Percentiles rank a stretch among this genome's conserved stretches.
Conservation (phyloP, 35 echinoderm and acorn worm species). For the Stichopus chloronotus region DNA sequence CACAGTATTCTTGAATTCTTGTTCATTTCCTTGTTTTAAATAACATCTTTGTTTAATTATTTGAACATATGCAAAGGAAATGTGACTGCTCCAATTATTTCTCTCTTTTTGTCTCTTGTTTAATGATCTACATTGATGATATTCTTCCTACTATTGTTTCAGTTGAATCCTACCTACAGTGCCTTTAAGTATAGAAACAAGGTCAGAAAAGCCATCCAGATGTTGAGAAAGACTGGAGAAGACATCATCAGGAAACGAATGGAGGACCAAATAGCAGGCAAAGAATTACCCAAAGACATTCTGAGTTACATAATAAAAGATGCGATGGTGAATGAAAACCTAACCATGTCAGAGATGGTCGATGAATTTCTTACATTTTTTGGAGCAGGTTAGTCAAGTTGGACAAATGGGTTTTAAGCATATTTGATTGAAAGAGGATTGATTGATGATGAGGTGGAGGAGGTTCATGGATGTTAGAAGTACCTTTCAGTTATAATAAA, state of each 20-base stretch:
- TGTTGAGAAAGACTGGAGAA: conserved; percentile 41
- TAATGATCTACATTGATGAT: not conserved
- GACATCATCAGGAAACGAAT: conserved; percentile 34
- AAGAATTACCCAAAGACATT: not conserved
- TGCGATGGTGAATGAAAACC: conserved; percentile 25
- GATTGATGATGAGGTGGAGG: no score
- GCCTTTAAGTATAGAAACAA: not conserved
- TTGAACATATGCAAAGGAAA: no score
- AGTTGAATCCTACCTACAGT: not conserved
- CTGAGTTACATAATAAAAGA: conserved; percentile 33
- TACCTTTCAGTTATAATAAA: not conserved
- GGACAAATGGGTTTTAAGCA: not conserved
- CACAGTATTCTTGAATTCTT: no score
- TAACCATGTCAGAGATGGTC: conserved; percentile 45
- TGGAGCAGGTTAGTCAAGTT: conserved; percentile 2
- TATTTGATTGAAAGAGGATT: not conserved
- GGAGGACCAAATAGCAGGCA: not conserved
- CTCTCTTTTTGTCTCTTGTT: not conserved
- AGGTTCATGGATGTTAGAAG: not conserved
- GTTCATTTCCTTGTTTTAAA: no score
- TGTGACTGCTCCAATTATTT: no score
- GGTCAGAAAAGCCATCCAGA: conserved; percentile 14
- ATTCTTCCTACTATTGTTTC: not conserved
- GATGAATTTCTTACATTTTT: conserved; percentile 61
- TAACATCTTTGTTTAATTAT: no score